Evolutionary conservation across 2,113 vertebrate species (phyloP), one percentile per base, ranked within the genome.

Genomic region (Vidua macroura): DNA sequence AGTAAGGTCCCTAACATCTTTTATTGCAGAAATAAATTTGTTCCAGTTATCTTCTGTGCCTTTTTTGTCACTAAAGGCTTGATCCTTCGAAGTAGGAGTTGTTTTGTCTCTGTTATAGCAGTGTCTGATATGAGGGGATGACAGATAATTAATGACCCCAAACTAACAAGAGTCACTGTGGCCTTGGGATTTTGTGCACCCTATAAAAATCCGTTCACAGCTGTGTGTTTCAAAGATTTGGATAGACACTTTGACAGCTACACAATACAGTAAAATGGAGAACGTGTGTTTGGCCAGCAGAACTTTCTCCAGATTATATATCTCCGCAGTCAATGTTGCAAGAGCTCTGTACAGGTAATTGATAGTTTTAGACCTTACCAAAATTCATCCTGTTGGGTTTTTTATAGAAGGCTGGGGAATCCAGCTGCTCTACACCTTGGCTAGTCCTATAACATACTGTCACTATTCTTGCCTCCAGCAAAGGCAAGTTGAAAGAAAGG

Each of bases 381-480:
- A 95, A 97, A 96, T 92, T 88, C 87, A 92, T 93, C 93, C 94
- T 95, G 51, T 90, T 91, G 85, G 88, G 68, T 64, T 94, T 96
- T 91, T 94, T 92, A 90, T 85, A 90, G 90, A 93, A 94, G 85
- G 62, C 75, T 69, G 85, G 85, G 90, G 82, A 96, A 94, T 83
- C 87, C 90, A 92, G 79, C 90, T 96, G 92, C 83, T 93, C 72
- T 95, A 80, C 64, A 92, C 88, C 92, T 95, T 46, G 56, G 76
- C 88, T 70, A 81, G 59, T 83, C 72, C 85, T 91, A 80, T 92
- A 95, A 93, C 85, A 91, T 48, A 59, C 68, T 95, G 95, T 88
- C 93, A 77, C 79, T 77, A 4, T 74, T 87, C 84, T 95, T 96
- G 93, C 96, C 93, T 91, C 68, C 53, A 96, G 95, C 93, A 95